Conservation (phyloP, 2,888 invertebrate species). For the Aporophyla nigra region DNA sequence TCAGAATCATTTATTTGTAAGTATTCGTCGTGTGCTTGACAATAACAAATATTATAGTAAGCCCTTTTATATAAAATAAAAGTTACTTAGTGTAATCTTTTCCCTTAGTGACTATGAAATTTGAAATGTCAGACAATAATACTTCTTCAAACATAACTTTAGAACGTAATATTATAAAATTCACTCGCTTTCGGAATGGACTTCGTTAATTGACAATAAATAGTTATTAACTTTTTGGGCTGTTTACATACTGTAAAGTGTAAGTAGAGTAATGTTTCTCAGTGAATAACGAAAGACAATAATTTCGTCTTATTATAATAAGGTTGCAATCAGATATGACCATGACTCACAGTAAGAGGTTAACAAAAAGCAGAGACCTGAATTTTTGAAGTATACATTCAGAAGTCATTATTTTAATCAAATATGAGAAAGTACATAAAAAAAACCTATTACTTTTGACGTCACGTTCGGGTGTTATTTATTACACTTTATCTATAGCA, state of each 20-base stretch:
- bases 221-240: slow-evolving; percentile 73
- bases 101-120: slow-evolving; percentile 52
- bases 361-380: neutral
- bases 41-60: slow-evolving; percentile 62
- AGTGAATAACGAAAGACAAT: slow-evolving; percentile 71
- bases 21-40: slow-evolving; percentile 64
- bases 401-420: neutral
- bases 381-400: neutral
- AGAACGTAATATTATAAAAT: slow-evolving; percentile 53
- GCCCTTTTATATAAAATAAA: slow-evolving; percentile 50
- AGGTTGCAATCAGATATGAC: slow-evolving; percentile 30
- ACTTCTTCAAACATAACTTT: slow-evolving; percentile 56
- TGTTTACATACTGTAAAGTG: slow-evolving; percentile 70
- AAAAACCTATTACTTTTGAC: neutral
- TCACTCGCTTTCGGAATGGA: slow-evolving; percentile 66
- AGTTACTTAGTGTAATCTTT: slow-evolving; percentile 47
- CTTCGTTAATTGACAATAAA: slow-evolving; percentile 64
- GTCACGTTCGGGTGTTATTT: neutral
- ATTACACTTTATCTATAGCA: too few species aligned
- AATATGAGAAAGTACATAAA: too few species aligned
- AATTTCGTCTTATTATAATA: slow-evolving; percentile 69
- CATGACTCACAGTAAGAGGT: neutral
- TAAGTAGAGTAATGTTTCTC: slow-evolving; percentile 62
- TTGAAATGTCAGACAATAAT: slow-evolving; percentile 60
- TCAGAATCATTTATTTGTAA: slow-evolving; percentile 49